Evolutionary conservation across 2,113 vertebrate genomes (phyloP).

Genomic region (Ammodytes marinus): DNA sequence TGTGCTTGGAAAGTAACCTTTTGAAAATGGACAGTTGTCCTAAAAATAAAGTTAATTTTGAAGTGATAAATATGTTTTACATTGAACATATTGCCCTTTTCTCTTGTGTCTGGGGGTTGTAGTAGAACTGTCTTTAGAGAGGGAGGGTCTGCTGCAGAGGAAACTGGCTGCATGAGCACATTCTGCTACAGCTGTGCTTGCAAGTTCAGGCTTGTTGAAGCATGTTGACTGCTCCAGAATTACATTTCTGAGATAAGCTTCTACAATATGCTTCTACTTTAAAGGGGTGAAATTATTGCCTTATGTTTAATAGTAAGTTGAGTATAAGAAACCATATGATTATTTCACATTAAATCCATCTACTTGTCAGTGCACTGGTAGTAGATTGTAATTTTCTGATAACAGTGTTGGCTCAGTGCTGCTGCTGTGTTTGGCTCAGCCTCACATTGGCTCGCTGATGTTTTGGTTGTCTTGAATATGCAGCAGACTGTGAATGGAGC

Average conservation of each 20-base stretch:
- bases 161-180: constrained; percentile 3
- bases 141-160: constrained; percentile 5
- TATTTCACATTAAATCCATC: constrained; percentile 13
- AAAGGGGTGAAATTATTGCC: neutral
- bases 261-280: neutral
- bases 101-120: neutral
- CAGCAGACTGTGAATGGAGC: constrained; percentile 58
- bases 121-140: constrained; percentile 7
- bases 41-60: neutral
- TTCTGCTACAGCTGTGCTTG: neutral
- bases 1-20: neutral
- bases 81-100: neutral
- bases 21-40: neutral
- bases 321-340: too few species aligned
- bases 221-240: constrained; percentile 31
- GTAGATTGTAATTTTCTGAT: constrained; percentile 35
- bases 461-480: constrained; percentile 40
- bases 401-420: constrained; percentile 19
- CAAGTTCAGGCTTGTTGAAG: constrained; percentile 44
- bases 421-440: constrained; percentile 21
- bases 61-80: constrained; percentile 1
- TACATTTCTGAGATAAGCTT: constrained; percentile 15
- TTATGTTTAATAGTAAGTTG: neutral
- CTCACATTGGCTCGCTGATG: constrained; percentile 9
- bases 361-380: neutral